These are phyloP conservation scores for Mus musculus DNA, from an alignment of 2,113 vertebrate genomes.

Conservation along the genomic window GRCm39 chrX:63591001-63591500, in stretches of 20 bases:
- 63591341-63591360: no score
- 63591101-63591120: neutral
- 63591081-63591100: neutral
- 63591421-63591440: neutral
- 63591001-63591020: neutral
- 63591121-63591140: conserved; percentile 22
- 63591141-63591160: neutral
- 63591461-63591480: no score
- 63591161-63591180: neutral
- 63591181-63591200: neutral
- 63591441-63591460: no score
- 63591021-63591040: neutral
- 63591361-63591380: neutral
- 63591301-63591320: neutral
- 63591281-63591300: neutral
- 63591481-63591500: no score
- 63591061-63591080: neutral
- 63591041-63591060: neutral
- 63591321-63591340: neutral
- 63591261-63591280: neutral
- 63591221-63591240: neutral
- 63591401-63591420: neutral
- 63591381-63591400: neutral
- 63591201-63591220: neutral
- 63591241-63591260: neutral